These are phyloP conservation scores for Lepus townsendii DNA, from an alignment of 2,797 vertebrate genomes.

Conservation along the genomic window DNA sequence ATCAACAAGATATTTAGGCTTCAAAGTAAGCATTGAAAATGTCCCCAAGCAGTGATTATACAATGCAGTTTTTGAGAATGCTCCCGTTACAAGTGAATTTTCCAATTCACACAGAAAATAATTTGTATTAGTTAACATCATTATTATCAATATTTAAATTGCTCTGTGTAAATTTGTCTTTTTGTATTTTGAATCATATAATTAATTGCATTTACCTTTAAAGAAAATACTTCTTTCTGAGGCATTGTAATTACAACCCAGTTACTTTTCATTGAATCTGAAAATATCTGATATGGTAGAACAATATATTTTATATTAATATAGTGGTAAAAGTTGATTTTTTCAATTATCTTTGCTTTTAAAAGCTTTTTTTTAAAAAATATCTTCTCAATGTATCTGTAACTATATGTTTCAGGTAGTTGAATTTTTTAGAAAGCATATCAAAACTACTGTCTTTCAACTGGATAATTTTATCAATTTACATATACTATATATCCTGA, in stretches of 20 bases:
- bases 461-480: background rate
- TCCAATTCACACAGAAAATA: conserved; percentile 25
- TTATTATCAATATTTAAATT: conserved; percentile 63
- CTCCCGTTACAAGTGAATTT: background rate
- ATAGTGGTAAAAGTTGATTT: background rate
- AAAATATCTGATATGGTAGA: background rate
- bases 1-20: background rate
- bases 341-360: background rate
- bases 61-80: background rate
- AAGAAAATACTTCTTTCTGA: conserved; percentile 4
- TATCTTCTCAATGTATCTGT: background rate
- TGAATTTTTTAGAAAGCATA: background rate
- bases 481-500: background rate
- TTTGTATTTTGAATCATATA: conserved; percentile 54
- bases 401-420: background rate
- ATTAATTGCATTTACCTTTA: conserved; percentile 32
- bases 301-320: background rate
- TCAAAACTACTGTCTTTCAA: background rate
- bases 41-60: conserved; percentile 50
- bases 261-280: background rate
- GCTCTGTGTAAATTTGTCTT: conserved; percentile 53
- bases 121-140: conserved; percentile 16
- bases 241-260: background rate
- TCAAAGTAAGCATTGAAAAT: background rate
- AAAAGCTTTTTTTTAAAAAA: background rate